Base-by-base conservation (phyloP, 1,140 invertebrate species). In the Lineus longissimus region DNA sequence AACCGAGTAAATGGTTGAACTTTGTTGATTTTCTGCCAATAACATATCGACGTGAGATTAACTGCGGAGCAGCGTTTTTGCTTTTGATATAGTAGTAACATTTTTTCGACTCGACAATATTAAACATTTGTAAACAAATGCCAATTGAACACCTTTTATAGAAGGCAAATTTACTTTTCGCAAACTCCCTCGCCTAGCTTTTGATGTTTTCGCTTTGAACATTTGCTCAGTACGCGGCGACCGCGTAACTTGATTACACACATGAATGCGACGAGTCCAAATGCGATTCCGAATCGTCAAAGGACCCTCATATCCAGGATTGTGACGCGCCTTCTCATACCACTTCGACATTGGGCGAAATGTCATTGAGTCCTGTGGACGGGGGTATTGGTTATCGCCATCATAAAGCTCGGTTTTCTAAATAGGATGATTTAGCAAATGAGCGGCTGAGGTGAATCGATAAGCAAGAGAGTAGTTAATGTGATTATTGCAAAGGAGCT, bases 401-500 rank as follows among this genome's bases (percentile, higher is more conserved):
- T 23, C 19, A 23, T 19, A 51, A 51, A 51, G 47, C 47, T 51
- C 19, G 19, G 25, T 27, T 51, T 51, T 51, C 47, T 51, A 51
- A 51, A 51, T 27, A 51, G n/a, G 47, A 51, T 51, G 47, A 51
- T 51, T 51, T 51, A 27, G 19, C 47, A 27, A 51, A 51, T 23
- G 33, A 23, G 47, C n/a, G 25, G n/a, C 47, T 51, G 47, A 51
- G 47, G 19, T 19, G 19, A 51, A 51, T 27, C 47, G 47, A 51
- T 51, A 51, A 51, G 47, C 47, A 27, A 51, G 47, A 23, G 47
- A 51, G 6, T 23, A 27, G 25, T 27, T 51, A 51, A 51, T 51
- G 25, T 51, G 47, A 51, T 51, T 51, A 51, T 51, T 51, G 47
- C 25, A 19, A 51, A 51, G n/a, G 47, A 51, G 47, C 25, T 51